Evolutionary conservation across 1,140 invertebrate species (phyloP).

Genomic region (Heliothis subflexa): DNA sequence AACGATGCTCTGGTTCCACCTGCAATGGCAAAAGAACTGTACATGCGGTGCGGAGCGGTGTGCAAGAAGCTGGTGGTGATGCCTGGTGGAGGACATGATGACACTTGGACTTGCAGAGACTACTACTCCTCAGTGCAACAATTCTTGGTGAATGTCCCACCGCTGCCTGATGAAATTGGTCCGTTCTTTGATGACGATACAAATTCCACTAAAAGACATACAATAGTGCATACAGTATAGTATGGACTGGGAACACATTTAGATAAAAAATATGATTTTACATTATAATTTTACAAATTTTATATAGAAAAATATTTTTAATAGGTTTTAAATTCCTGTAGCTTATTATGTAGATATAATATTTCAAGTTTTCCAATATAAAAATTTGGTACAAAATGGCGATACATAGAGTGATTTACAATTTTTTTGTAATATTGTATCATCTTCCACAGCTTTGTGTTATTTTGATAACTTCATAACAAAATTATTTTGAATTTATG

Average conservation of each 20-base stretch:
- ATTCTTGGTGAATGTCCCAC: constrained; percentile 71
- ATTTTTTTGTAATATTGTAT: too few relatives aligned
- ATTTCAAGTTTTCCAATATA: constrained; percentile 24
- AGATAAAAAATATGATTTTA: constrained; percentile 34
- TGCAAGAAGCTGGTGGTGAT: constrained; percentile 91
- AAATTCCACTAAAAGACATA: constrained; percentile 52
- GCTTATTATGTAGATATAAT: constrained; percentile 15
- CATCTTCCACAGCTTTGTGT: too few relatives aligned
- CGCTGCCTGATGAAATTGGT: constrained; percentile 62
- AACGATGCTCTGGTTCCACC: constrained; percentile 94
- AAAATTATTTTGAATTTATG: background rate
- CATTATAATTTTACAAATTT: constrained; percentile 47
- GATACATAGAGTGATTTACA: background rate
- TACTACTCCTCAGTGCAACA: constrained; percentile 75
- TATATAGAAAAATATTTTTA: constrained; percentile 44
- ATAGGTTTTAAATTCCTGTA: constrained; percentile 36
- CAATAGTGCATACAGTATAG: constrained; percentile 64
- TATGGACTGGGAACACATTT: constrained; percentile 22
- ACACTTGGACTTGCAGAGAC: constrained; percentile 91
- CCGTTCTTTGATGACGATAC: constrained; percentile 61
- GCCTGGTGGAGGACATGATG: constrained; percentile 93
- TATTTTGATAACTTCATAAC: background rate
- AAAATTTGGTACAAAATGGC: constrained; percentile 44
- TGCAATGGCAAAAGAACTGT: constrained; percentile 93
- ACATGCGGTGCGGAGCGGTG: constrained; percentile 89